These are phyloP conservation scores for Sogatella furcifera DNA, from an alignment of 1,140 invertebrate species.

Conservation along the genomic window DNA sequence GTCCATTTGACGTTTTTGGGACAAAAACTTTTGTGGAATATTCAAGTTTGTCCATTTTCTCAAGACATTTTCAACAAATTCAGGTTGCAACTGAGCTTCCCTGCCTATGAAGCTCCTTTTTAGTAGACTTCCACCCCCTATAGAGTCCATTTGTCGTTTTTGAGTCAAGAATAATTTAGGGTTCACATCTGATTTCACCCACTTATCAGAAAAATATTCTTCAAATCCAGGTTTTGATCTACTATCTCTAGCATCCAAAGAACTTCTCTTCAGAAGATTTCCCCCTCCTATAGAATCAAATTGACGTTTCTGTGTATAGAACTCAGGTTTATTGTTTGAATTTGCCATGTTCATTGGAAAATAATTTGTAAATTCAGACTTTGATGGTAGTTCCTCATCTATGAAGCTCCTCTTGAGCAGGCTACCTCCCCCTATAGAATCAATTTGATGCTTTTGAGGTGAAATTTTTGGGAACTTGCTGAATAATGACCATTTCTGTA, in stretches of 20 bases:
- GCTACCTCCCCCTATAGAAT: slow-evolving; percentile 11
- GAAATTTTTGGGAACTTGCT: slow-evolving; percentile 22
- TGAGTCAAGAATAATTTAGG: not conserved
- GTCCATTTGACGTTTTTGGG: not conserved
- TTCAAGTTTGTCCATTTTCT: not conserved
- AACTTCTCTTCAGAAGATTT: not conserved
- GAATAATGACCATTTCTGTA: not conserved
- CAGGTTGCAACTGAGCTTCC: slow-evolving; percentile 2
- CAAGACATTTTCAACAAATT: not conserved
- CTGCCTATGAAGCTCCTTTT: not conserved
- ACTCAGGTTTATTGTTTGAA: too few species aligned
- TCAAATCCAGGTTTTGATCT: slow-evolving; percentile 7
- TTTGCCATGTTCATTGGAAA: too few species aligned
- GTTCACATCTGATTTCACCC: too few species aligned
- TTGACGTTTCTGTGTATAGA: not conserved
- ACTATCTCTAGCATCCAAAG: slow-evolving; percentile 19
- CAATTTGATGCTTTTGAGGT: not conserved
- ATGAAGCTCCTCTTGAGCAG: not conserved
- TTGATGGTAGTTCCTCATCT: not conserved
- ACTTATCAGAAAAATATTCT: too few species aligned
- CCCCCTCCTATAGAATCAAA: slow-evolving; percentile 7
- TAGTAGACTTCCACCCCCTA: not conserved
- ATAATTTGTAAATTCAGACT: not conserved
- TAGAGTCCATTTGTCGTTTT: not conserved
- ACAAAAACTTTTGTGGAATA: not conserved